A percentile compares a stretch with the other conserved stretches of the same genome.
phyloP scores from a whole-genome alignment of 2,888 invertebrate genomes.

The Heteropelma amictum region DNA sequence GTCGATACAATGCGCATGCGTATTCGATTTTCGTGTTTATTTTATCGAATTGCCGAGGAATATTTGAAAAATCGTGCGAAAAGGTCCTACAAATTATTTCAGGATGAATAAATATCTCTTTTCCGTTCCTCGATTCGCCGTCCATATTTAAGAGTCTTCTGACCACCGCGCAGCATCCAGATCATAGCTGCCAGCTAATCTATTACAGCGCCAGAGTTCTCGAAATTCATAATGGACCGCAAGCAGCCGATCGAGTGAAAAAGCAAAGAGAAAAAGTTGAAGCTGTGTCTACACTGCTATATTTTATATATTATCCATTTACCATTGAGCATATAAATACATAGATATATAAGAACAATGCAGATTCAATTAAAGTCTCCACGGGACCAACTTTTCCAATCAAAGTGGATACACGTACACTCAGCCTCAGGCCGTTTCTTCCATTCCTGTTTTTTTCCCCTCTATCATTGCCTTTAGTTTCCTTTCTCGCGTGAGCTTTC shows the following conservation, averaged over 20 bases:
- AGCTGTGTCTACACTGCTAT: background rate
- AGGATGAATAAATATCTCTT: too few relatives aligned
- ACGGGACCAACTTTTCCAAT: slow-evolving; percentile 72
- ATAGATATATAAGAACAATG: slow-evolving; percentile 59
- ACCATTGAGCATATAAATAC: background rate
- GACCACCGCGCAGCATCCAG: too few relatives aligned
- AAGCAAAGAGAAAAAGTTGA: background rate
- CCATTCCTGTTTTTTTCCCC: slow-evolving; percentile 44
- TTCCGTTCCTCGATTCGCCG: too few relatives aligned
- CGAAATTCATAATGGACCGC: background rate
- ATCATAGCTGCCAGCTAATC: background rate
- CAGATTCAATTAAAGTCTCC: slow-evolving; percentile 71
- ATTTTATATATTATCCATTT: background rate
- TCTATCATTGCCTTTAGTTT: slow-evolving; percentile 1
- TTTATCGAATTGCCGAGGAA: too few relatives aligned
- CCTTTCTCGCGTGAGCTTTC: slow-evolving; percentile 11
- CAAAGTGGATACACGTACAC: slow-evolving; percentile 65
- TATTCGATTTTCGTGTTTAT: too few relatives aligned
- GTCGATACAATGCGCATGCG: too few relatives aligned
- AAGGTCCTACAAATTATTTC: too few relatives aligned
- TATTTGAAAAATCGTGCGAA: too few relatives aligned
- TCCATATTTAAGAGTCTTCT: too few relatives aligned
- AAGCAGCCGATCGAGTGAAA: background rate
- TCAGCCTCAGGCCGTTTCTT: background rate
- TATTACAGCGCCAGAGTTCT: background rate